Conservation (phyloP, 37 sponge, comb jelly and placozoan species). For the Petrosia ficiformis region DNA sequence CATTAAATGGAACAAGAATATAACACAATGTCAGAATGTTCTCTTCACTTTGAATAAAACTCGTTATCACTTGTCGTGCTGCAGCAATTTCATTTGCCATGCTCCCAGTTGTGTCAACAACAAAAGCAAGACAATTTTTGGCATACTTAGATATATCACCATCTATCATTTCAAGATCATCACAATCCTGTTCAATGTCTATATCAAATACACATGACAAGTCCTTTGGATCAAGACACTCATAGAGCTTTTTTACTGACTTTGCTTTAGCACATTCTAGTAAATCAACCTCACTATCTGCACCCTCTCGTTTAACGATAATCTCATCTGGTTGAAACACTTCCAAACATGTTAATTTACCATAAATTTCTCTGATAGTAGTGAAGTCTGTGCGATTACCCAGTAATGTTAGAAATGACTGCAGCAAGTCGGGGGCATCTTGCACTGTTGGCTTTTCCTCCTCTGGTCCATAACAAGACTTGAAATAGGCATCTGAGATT, state of each 20-base stretch:
- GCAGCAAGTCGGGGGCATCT: background rate
- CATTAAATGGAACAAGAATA: conserved; percentile 2
- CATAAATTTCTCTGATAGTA: background rate
- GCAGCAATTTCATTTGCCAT: background rate
- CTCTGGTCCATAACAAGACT: conserved; percentile 9
- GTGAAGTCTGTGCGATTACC: background rate
- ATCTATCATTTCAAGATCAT: background rate
- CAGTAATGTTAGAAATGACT: background rate
- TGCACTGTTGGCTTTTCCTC: background rate
- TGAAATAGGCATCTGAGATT: background rate
- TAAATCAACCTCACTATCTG: background rate
- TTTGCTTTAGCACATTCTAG: background rate
- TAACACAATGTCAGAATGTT: background rate
- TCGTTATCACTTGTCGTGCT: background rate
- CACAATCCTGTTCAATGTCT: background rate
- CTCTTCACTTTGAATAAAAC: conserved; percentile 1
- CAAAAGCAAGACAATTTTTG: background rate
- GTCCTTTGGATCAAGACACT: background rate
- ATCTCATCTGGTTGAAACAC: background rate
- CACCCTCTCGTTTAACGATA: background rate
- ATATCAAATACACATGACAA: background rate
- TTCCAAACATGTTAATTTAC: background rate
- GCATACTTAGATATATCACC: background rate
- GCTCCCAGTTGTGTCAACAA: conserved; percentile 2
- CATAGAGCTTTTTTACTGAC: background rate